Evolutionary conservation across 1,140 invertebrate species (phyloP).

Genomic region (Eufriesea mexicana): DNA sequence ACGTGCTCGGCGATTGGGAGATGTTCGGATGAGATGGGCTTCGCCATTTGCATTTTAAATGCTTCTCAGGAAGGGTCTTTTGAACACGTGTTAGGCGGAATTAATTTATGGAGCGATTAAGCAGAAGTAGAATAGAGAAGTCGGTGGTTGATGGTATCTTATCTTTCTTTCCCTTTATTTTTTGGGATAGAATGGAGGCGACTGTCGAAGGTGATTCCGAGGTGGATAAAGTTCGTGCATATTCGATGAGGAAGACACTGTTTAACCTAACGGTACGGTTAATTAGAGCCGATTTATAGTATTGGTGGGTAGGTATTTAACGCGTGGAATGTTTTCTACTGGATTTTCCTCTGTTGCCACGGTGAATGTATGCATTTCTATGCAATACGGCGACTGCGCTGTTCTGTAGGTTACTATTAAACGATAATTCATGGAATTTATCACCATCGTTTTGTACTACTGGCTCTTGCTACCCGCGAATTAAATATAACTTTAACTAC

Average conservation of each 20-base stretch:
- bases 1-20: neutral
- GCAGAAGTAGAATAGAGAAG: neutral
- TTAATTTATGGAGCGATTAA: neutral
- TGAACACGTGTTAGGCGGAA: neutral
- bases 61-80: neutral
- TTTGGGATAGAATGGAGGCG: neutral
- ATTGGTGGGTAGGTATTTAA: neutral
- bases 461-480: neutral
- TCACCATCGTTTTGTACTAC: neutral
- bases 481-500: neutral
- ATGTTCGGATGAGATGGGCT: neutral
- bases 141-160: neutral
- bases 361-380: neutral
- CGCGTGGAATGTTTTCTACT: neutral
- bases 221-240: neutral
- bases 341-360: neutral
- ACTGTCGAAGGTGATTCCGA: neutral
- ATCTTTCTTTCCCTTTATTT: no score
- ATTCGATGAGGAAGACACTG: neutral
- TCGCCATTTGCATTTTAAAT: slow-evolving; percentile 32
- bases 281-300: slow-evolving; percentile 19
- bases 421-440: neutral
- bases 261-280: slow-evolving; percentile 20
- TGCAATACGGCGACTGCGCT: no score
- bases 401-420: neutral